A percentile compares a stretch with the other conserved stretches of the same genome.
Conservation (phyloP, 2,888 invertebrate genomes). For the Oithona nana region DNA sequence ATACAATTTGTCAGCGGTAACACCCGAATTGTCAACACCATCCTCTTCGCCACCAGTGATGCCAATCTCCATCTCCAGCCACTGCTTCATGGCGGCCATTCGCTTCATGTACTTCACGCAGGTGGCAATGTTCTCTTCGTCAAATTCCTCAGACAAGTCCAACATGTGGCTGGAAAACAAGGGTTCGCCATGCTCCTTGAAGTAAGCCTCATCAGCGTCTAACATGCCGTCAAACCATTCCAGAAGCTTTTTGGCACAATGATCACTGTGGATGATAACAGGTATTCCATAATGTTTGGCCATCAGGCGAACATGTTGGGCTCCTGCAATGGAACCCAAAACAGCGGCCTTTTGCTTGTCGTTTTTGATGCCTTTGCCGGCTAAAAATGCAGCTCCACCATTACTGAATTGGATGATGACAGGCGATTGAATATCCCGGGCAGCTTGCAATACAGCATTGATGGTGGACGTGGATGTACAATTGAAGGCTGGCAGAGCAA, state of each 20-base stretch:
- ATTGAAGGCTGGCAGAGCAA: slow-evolving; percentile 16
- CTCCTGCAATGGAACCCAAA: slow-evolving; percentile 16
- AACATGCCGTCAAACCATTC: slow-evolving; percentile 18
- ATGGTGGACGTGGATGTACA: slow-evolving; percentile 15
- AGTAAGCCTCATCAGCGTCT: slow-evolving; percentile 17
- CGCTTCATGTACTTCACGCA: slow-evolving; percentile 15
- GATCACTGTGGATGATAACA: slow-evolving; percentile 17
- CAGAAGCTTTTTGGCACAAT: slow-evolving; percentile 17
- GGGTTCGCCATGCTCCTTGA: slow-evolving; percentile 17
- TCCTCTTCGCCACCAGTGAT: slow-evolving; percentile 18
- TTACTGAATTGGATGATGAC: slow-evolving; percentile 17
- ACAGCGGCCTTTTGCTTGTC: slow-evolving; percentile 13
- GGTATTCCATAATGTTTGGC: slow-evolving; percentile 17
- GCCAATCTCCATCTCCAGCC: slow-evolving; percentile 17
- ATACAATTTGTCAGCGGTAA: slow-evolving; percentile 16
- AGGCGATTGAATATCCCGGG: slow-evolving; percentile 13
- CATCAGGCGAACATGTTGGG: slow-evolving; percentile 15
- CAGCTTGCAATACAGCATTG: slow-evolving; percentile 13
- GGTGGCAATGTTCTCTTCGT: slow-evolving; percentile 16
- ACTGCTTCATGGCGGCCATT: slow-evolving; percentile 14
- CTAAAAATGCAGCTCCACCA: slow-evolving; percentile 17
- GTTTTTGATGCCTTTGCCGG: slow-evolving; percentile 18
- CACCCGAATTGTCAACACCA: slow-evolving; percentile 16
- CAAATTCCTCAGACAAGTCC: slow-evolving; percentile 17
- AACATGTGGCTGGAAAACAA: slow-evolving; percentile 18